Percentiles rank a stretch among this genome's conserved stretches.
phyloP scores from a whole-genome alignment of 2,797 vertebrate genomes.

The Intellagama lesueurii region DNA sequence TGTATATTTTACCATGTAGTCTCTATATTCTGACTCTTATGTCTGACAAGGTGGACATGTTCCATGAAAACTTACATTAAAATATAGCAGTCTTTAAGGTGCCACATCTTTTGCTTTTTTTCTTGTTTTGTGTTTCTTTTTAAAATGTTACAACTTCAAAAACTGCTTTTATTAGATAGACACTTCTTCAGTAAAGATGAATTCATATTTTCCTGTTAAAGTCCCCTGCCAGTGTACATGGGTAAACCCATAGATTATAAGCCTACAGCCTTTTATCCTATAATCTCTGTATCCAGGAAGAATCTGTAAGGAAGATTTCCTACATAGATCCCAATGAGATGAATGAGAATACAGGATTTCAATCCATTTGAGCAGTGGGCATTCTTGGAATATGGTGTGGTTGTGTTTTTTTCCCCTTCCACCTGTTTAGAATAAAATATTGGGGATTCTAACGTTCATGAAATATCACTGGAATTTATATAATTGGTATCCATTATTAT shows the following conservation, averaged over 20 bases:
- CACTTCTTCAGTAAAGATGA: neutral
- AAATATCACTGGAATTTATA: constrained; percentile 37
- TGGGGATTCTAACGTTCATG: constrained; percentile 33
- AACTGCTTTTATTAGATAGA: no score
- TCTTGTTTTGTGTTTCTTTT: no score
- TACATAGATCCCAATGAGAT: neutral
- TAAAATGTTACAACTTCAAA: no score
- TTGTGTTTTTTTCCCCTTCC: neutral
- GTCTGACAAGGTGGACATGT: no score
- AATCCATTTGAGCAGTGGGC: neutral
- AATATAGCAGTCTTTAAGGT: no score
- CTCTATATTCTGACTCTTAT: no score
- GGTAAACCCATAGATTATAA: neutral
- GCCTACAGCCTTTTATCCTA: neutral
- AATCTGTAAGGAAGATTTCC: neutral
- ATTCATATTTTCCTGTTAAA: neutral
- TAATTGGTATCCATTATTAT: constrained; percentile 18
- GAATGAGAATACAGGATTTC: neutral
- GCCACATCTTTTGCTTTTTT: no score
- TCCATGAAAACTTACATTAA: no score
- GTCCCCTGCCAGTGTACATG: neutral
- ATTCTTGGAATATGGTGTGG: neutral
- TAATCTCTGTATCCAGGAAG: neutral
- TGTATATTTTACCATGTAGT: no score
- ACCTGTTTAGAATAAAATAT: constrained; percentile 19